phyloP scores from a whole-genome alignment of 2,888 invertebrate species.

The Erpobdella octoculata region DNA sequence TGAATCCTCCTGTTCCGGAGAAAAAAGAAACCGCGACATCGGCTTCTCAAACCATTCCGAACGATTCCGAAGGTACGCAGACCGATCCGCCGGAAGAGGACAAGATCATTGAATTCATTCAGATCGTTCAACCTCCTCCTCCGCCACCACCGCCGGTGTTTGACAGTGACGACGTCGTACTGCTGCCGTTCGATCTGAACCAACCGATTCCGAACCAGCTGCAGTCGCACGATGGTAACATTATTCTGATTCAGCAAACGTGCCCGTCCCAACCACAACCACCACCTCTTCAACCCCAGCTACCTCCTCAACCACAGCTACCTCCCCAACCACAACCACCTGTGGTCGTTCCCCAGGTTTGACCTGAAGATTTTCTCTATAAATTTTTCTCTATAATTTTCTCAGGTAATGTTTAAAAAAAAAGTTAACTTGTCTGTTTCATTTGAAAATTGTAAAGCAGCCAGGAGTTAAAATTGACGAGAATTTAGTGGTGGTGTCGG shows the following conservation, averaged over 20 bases:
- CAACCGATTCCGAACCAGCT: not conserved
- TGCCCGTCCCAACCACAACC: not conserved
- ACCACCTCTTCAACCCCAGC: not conserved
- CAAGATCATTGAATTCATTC: not conserved
- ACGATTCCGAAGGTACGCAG: not conserved
- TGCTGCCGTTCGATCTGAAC: not conserved
- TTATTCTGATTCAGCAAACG: slow-evolving; percentile 8
- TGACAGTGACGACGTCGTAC: not conserved
- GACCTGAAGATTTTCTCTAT: not conserved
- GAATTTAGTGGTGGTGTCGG: slow-evolving; percentile 60
- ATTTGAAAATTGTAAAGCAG: not conserved
- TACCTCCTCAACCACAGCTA: not conserved
- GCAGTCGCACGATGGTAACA: not conserved
- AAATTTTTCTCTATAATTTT: not conserved
- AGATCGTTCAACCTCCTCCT: not conserved
- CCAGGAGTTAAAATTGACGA: slow-evolving; percentile 28
- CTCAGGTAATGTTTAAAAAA: not conserved
- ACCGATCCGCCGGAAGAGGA: slow-evolving; percentile 5
- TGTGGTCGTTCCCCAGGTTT: not conserved
- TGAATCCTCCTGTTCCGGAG: not conserved
- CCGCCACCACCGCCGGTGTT: too few species aligned
- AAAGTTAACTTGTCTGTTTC: not conserved
- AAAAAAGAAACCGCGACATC: slow-evolving; percentile 11
- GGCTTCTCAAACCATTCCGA: not conserved
- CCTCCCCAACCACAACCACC: not conserved